Percentiles rank a stretch among this genome's conserved stretches.
Evolutionary conservation across 2,797 vertebrate genomes (phyloP).

Genomic region (Parauchenoglanis punctatus): DNA sequence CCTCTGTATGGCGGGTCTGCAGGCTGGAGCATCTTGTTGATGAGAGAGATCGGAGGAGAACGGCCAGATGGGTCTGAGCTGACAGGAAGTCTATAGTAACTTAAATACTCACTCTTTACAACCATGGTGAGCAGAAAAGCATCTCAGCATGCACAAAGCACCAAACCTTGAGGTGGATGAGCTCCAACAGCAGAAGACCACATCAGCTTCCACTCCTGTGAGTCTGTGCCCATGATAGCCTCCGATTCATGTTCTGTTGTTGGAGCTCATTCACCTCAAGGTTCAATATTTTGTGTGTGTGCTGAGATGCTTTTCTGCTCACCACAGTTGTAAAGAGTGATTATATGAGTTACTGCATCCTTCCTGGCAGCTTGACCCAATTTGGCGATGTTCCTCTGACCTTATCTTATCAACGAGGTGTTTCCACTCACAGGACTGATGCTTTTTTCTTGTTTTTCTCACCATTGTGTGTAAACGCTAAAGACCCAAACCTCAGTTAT

Average conservation of each 20-base stretch:
- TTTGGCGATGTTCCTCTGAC: background rate
- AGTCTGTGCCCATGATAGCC: background rate
- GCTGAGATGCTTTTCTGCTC: background rate
- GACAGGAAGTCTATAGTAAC: no score
- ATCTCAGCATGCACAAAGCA: no score
- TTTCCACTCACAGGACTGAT: background rate
- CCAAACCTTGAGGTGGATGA: background rate
- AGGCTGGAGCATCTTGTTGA: no score
- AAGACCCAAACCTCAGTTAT: background rate
- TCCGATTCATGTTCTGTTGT: background rate
- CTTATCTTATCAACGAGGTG: background rate
- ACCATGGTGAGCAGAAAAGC: no score
- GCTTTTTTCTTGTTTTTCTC: no score
- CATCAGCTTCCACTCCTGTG: background rate
- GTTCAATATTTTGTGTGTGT: background rate
- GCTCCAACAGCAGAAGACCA: background rate
- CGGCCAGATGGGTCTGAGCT: no score
- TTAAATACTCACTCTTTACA: no score
- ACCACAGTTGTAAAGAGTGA: background rate
- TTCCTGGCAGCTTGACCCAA: background rate
- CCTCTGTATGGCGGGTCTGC: no score
- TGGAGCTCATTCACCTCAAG: background rate
- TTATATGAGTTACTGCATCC: background rate
- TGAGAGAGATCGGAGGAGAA: no score
- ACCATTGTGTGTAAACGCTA: background rate